Percentiles rank a stretch among this genome's conserved stretches.
Evolutionary conservation across 1,140 invertebrate species (phyloP).

Genomic region (Nymphalis io): DNA sequence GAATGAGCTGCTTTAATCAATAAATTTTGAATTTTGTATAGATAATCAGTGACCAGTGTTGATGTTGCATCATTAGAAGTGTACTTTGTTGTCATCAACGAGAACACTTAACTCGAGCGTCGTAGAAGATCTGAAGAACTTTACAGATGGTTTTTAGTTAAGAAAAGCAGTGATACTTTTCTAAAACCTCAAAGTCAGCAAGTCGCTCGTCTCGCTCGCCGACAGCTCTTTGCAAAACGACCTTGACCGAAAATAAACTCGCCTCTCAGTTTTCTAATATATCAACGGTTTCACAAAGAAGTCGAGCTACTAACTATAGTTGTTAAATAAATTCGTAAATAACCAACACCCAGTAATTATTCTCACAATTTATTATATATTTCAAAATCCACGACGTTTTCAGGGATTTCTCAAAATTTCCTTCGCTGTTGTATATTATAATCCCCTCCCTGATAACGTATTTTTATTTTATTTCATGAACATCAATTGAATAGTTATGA

Average conservation of each 20-base stretch:
- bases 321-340: neutral
- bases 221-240: constrained; percentile 25
- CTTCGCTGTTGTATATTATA: too few relatives aligned
- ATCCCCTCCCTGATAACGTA: too few relatives aligned
- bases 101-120: constrained; percentile 16
- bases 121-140: constrained; percentile 4
- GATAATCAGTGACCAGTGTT: neutral
- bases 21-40: neutral
- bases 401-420: too few relatives aligned
- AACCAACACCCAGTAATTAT: too few relatives aligned
- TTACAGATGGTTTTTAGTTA: constrained; percentile 26
- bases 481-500: too few relatives aligned
- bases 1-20: neutral
- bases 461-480: too few relatives aligned
- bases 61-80: constrained; percentile 15
- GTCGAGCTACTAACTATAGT: neutral
- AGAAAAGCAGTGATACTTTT: constrained; percentile 22
- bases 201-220: constrained; percentile 19
- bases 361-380: too few relatives aligned
- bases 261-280: constrained; percentile 22
- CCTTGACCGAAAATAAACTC: constrained; percentile 24
- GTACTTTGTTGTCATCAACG: constrained; percentile 23
- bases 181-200: constrained; percentile 20
- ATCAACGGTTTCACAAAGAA: constrained; percentile 14
- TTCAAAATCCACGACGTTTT: too few relatives aligned